Evolutionary conservation across 2,797 vertebrate genomes (phyloP).

Genomic region (Toxotes lorentzi): DNA sequence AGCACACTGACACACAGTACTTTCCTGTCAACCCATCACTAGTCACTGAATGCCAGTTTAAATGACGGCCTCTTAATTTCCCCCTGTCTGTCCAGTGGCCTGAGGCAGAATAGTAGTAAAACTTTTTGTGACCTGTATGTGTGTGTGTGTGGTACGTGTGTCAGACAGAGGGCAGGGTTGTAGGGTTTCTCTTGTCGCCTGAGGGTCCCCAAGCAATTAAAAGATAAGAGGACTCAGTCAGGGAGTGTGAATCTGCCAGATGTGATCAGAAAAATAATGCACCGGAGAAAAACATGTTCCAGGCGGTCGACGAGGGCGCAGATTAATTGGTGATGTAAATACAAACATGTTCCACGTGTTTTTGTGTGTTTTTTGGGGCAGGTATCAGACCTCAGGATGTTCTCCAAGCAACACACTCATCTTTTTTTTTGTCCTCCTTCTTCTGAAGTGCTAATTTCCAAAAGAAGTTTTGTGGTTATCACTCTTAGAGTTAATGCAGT

Average conservation of each 20-base stretch:
- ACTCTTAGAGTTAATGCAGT: background rate
- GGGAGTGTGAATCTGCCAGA: constrained; percentile 59
- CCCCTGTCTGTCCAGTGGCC: constrained; percentile 43
- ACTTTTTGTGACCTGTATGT: constrained; percentile 43
- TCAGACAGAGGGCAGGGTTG: constrained; percentile 48
- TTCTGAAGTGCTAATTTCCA: background rate
- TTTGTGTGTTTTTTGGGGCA: background rate
- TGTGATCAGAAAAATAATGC: constrained; percentile 66
- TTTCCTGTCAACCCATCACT: constrained; percentile 34
- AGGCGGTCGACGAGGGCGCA: constrained; percentile 14
- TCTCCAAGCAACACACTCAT: constrained; percentile 6
- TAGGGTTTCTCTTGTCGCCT: constrained; percentile 54
- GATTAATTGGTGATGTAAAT: constrained; percentile 72
- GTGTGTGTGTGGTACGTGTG: constrained; percentile 35
- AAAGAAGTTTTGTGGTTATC: background rate
- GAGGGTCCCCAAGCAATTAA: constrained; percentile 77
- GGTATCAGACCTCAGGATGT: constrained; percentile 13
- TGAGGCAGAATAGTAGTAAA: constrained; percentile 53
- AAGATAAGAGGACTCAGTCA: constrained; percentile 74
- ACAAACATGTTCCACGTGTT: constrained; percentile 53
- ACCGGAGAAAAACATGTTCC: constrained; percentile 33
- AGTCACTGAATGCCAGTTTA: constrained; percentile 33
- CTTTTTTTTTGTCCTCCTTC: background rate
- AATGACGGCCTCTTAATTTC: constrained; percentile 57
- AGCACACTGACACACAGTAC: constrained; percentile 25